A percentile compares a stretch with the other conserved stretches of the same genome.
phyloP scores from a whole-genome alignment of 2,113 vertebrate genomes.

The Grantiella picta region DNA sequence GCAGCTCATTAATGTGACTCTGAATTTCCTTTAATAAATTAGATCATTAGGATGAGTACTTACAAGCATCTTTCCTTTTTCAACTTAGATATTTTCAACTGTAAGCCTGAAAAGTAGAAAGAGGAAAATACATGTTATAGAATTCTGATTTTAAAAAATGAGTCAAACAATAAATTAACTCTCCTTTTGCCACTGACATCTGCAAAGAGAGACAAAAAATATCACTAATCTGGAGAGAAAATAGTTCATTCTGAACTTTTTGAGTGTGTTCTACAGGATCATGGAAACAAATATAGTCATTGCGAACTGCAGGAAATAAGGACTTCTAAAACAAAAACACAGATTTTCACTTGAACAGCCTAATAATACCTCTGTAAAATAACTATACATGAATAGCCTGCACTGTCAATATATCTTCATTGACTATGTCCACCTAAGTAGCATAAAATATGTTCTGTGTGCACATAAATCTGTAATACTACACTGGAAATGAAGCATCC shows the following conservation, averaged over 20 bases:
- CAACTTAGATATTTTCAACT: constrained; percentile 89
- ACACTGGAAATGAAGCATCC: not conserved
- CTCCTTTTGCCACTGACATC: not conserved
- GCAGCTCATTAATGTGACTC: not conserved
- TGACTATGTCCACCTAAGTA: not conserved
- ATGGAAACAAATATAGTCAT: not conserved
- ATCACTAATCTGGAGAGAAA: not conserved
- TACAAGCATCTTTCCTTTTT: constrained; percentile 94
- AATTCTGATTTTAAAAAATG: not conserved
- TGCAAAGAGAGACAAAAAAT: not conserved
- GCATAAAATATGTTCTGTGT: not conserved
- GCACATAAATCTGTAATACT: not conserved
- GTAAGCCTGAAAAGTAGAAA: constrained; percentile 79
- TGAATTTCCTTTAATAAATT: constrained; percentile 11
- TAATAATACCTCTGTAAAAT: not conserved
- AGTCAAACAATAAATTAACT: not conserved
- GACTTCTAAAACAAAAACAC: not conserved
- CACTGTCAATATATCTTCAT: not conserved
- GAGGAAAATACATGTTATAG: not conserved
- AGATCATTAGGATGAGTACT: constrained; percentile 68
- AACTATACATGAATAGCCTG: not conserved
- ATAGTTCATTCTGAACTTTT: not conserved
- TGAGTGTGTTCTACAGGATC: not conserved
- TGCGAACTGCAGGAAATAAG: not conserved
- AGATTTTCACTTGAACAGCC: not conserved